These are phyloP conservation scores for Tetramorium parvispinum DNA, from an alignment of 1,140 invertebrate species.

Conservation along the genomic window DNA sequence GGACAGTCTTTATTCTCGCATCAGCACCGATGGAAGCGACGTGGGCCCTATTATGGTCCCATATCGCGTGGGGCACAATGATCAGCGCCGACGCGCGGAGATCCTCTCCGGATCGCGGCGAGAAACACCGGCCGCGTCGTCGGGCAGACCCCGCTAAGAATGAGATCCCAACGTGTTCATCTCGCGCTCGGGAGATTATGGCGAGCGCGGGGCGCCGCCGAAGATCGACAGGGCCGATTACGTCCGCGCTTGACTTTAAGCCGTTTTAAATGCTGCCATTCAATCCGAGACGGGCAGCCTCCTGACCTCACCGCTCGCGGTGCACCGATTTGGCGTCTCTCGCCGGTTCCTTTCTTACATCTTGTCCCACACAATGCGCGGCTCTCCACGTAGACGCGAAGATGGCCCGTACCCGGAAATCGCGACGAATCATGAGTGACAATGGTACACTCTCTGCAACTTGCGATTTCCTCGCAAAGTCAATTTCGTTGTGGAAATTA, in stretches of 20 bases:
- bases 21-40: slow-evolving; percentile 71
- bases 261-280: slow-evolving; percentile 73
- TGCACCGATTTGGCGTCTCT: slow-evolving; percentile 61
- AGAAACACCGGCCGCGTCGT: slow-evolving; percentile 1
- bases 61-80: slow-evolving; percentile 68
- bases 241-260: slow-evolving; percentile 75
- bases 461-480: not conserved
- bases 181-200: slow-evolving; percentile 60
- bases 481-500: not conserved
- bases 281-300: slow-evolving; percentile 46
- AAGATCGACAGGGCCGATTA: slow-evolving; percentile 77
- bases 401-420: slow-evolving; percentile 20
- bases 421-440: not conserved
- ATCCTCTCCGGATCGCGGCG: slow-evolving; percentile 15
- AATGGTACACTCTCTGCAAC: not conserved
- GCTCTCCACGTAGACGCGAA: not conserved
- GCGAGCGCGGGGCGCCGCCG: slow-evolving; percentile 52
- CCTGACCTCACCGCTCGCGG: slow-evolving; percentile 62
- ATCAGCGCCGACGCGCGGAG: slow-evolving; percentile 60
- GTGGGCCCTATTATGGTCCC: slow-evolving; percentile 68
- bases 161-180: slow-evolving; percentile 28
- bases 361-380: slow-evolving; percentile 12
- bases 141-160: slow-evolving; percentile 53
- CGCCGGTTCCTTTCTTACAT: slow-evolving; percentile 26
- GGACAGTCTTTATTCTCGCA: slow-evolving; percentile 71